Evolutionary conservation across 1,140 invertebrate species (phyloP).

Genomic region (Trissolcus basalis): DNA sequence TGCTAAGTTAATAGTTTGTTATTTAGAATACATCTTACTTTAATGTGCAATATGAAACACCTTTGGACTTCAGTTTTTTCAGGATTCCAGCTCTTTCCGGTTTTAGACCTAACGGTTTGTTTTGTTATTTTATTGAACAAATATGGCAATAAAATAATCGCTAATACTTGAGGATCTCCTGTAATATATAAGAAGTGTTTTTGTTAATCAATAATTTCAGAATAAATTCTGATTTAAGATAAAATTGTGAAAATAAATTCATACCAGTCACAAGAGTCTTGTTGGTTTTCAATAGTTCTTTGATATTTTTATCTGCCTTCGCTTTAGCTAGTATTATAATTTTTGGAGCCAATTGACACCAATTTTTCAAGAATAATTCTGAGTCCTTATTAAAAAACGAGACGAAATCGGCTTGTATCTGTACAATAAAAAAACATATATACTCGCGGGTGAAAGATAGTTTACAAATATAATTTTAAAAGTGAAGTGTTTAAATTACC

Average conservation of each 20-base stretch:
- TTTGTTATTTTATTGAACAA: constrained; percentile 46
- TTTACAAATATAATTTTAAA: no score
- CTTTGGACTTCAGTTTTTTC: constrained; percentile 22
- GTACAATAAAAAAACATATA: background rate
- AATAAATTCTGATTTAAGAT: no score
- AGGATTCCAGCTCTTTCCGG: constrained; percentile 42
- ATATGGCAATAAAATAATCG: constrained; percentile 33
- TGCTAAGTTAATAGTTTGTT: no score
- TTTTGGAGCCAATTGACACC: constrained; percentile 1
- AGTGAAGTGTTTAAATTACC: constrained; percentile 12
- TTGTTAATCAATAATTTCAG: background rate
- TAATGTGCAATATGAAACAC: constrained; percentile 33
- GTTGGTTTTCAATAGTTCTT: constrained; percentile 24
- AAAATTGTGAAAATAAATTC: constrained; percentile 8
- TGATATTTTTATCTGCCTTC: constrained; percentile 22
- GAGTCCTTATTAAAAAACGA: constrained; percentile 14
- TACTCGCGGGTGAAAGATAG: no score
- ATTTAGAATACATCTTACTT: constrained; percentile 24
- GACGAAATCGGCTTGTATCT: constrained; percentile 12
- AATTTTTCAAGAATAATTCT: constrained; percentile 13
- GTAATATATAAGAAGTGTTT: constrained; percentile 6
- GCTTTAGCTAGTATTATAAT: constrained; percentile 25
- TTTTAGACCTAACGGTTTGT: constrained; percentile 33
- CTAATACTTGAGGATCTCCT: constrained; percentile 19
- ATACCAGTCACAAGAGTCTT: constrained; percentile 17